A percentile compares a stretch with the other conserved stretches of the same genome.
These are phyloP conservation scores for Cephalopholis sonnerati DNA, from an alignment of 2,113 vertebrate genomes.

Conservation along the genomic window DNA sequence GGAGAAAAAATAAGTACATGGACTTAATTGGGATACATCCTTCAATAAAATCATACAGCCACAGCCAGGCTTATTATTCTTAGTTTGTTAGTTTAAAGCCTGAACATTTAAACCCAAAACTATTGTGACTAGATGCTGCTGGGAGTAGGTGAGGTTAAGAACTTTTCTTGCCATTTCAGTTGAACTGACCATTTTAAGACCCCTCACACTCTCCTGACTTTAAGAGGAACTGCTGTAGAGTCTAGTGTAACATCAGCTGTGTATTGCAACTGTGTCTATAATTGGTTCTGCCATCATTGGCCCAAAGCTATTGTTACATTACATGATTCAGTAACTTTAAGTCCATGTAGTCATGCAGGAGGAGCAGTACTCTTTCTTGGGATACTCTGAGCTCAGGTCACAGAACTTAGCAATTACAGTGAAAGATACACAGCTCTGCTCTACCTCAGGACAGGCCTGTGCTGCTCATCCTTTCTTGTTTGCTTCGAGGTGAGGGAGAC, in stretches of 20 bases:
- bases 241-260: background rate
- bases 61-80: background rate
- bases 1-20: background rate
- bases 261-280: background rate
- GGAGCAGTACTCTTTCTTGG: background rate
- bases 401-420: constrained; percentile 31
- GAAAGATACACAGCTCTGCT: background rate
- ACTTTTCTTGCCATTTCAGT: background rate
- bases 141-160: too few species aligned
- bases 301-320: constrained; percentile 10
- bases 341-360: constrained; percentile 6
- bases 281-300: background rate
- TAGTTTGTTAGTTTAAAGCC: background rate
- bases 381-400: constrained; percentile 4
- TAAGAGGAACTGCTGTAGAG: background rate
- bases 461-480: background rate
- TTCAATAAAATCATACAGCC: background rate
- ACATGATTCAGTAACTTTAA: constrained; percentile 19
- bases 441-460: background rate
- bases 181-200: background rate
- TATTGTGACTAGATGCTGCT: too few species aligned
- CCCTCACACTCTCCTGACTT: background rate
- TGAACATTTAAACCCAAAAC: background rate
- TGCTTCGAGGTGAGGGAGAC: constrained; percentile 8
- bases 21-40: background rate